Evolutionary conservation across 2,888 invertebrate species (phyloP).

Genomic region (Conus canariensis): DNA sequence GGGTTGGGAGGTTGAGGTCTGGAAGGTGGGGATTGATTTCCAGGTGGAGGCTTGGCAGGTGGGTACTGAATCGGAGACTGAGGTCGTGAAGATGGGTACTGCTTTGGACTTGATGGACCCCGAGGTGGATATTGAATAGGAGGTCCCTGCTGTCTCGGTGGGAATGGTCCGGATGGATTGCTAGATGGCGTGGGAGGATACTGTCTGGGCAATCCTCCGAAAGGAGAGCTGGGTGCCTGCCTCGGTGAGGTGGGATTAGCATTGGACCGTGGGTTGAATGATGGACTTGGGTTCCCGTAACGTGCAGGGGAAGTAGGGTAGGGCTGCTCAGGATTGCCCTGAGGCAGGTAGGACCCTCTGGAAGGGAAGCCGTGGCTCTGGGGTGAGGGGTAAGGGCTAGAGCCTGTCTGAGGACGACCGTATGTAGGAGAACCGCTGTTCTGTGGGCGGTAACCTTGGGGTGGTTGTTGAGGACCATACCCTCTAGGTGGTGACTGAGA

Average conservation of each 20-base stretch:
- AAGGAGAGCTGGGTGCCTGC: neutral
- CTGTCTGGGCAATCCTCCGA: neutral
- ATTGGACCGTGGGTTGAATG: neutral
- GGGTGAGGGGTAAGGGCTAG: neutral
- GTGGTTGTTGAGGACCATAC: neutral
- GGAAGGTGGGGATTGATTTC: neutral
- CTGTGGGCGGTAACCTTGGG: neutral
- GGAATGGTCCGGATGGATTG: neutral
- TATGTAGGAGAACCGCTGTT: neutral
- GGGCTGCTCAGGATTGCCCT: neutral
- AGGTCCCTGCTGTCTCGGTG: neutral
- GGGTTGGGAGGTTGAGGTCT: neutral
- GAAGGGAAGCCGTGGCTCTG: neutral
- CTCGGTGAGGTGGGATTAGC: neutral
- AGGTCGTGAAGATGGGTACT: neutral
- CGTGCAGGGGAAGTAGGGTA: neutral
- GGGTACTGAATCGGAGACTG: constrained; percentile 6
- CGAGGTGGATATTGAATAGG: neutral
- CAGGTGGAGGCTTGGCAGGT: neutral
- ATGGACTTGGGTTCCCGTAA: neutral
- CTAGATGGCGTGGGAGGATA: neutral
- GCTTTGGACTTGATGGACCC: neutral
- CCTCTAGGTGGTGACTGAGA: neutral
- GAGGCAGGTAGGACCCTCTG: neutral
- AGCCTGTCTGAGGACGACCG: neutral